Evolutionary conservation across 2,113 vertebrate species (phyloP).

Genomic region (Lepus americanus): DNA sequence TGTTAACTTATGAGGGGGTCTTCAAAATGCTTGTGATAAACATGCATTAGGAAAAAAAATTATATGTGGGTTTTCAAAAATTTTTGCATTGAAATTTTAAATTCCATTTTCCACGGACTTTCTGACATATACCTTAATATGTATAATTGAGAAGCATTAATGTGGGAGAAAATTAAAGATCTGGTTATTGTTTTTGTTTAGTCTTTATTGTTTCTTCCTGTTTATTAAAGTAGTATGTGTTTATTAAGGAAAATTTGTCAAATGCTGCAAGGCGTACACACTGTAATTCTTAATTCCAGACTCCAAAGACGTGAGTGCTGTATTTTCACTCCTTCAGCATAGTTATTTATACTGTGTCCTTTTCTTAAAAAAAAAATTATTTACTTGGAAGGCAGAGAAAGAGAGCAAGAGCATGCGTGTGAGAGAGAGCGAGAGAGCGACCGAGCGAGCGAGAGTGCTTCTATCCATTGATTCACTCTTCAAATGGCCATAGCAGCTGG

Average conservation of each 20-base stretch:
- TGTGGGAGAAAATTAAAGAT: conserved; percentile 11
- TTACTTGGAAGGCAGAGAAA: no score
- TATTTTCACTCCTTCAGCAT: background rate
- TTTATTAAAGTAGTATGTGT: conserved; percentile 36
- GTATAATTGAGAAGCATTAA: background rate
- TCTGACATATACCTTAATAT: background rate
- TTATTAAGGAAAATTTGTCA: conserved; percentile 10
- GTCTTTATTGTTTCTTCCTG: conserved; percentile 29
- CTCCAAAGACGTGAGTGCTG: background rate
- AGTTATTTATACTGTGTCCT: background rate
- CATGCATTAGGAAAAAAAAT: no score
- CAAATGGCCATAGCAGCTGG: no score
- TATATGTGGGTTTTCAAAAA: no score
- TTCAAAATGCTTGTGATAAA: no score
- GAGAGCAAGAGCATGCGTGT: background rate
- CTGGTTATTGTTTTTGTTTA: background rate
- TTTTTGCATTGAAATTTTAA: no score
- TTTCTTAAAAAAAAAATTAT: background rate
- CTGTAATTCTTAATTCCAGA: background rate
- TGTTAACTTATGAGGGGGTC: background rate
- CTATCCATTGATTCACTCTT: no score
- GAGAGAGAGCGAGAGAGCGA: no score
- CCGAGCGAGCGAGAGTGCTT: no score
- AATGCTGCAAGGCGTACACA: background rate
- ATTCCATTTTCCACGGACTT: no score